Base-by-base conservation (phyloP, 2,797 vertebrate species). In the Micromesistius poutassou region DNA sequence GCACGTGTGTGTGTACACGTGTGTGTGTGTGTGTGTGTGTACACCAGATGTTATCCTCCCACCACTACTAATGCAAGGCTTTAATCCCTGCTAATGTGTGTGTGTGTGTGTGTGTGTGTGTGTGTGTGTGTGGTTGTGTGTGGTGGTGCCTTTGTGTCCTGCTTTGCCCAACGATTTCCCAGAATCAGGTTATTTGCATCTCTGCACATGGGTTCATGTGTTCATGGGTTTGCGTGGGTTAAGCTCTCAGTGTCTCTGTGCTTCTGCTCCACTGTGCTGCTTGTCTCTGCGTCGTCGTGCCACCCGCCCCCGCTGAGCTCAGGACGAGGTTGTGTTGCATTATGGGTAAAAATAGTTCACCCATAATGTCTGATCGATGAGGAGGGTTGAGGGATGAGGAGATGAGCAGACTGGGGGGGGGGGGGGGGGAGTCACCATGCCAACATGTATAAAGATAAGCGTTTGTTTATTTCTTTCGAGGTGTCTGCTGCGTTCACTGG, bases 21-120 rank as follows among this genome's bases (percentile, higher is more conserved):
- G 0, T 46, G 68, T 77, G 79, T 77, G n/a, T 25, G 55, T 62
- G 55, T 62, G 55, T 25, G 79, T 42, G 42, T 77, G 25, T 76
- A 68, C 81, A 87, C 86, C 89, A 92, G 91, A 90, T 92, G 87
- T 92, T 87, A 83, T 35, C 3, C 85, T 89, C 81, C 87, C 83
- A 33, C 81, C 66, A 3, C 25, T 77, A 30, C 77, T 82, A 89
- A 90, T 87, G 66, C 73, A 77, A 73, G 42, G 85, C 74, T 81
- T 88, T 89, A 90, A 90, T 90, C 88, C 76, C 71, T 0, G 71
- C 77, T 85, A 75, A 77, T 46, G 81, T 42, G 30, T 33, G 22
- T 77, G 70, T 68, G 5, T 28, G 36, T 7, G 25, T 76, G 76
- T 77, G 62, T 72, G 74, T 76, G 40, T 50, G 66, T 75, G 42